Conservation (phyloP, 2,797 vertebrate species). For the Syngnathus acus region DNA sequence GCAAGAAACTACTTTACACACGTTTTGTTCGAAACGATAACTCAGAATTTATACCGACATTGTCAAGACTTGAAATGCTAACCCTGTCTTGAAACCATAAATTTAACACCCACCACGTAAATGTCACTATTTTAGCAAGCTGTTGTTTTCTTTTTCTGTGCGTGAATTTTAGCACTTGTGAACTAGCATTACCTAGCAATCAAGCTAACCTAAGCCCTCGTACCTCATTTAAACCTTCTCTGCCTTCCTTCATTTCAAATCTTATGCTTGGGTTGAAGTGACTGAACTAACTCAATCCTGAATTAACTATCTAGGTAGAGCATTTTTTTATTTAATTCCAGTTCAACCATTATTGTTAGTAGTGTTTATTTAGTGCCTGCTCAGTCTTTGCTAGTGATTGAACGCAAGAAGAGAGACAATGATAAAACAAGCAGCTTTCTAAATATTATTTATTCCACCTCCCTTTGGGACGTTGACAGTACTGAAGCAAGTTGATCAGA, state of each 20-base stretch:
- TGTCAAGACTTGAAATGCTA: neutral
- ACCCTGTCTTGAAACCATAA: neutral
- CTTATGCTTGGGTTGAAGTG: neutral
- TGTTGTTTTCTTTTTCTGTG: too few relatives aligned
- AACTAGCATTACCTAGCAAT: too few relatives aligned
- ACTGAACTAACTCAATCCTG: neutral
- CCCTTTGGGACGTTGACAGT: slow-evolving; percentile 3
- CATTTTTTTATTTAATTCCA: neutral
- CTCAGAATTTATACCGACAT: too few relatives aligned
- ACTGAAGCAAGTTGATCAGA: neutral
- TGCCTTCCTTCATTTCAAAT: neutral
- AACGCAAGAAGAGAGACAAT: neutral
- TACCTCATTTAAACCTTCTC: too few relatives aligned
- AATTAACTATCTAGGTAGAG: neutral
- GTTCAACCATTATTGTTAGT: neutral
- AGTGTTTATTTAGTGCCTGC: neutral
- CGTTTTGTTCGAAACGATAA: neutral
- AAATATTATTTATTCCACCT: neutral
- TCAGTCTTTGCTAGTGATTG: neutral
- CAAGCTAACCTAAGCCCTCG: too few relatives aligned
- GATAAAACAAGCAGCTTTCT: neutral
- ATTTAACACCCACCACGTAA: too few relatives aligned
- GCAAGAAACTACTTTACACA: too few relatives aligned
- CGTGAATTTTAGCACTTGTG: too few relatives aligned
- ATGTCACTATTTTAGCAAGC: too few relatives aligned